Conservation (phyloP, 1,140 invertebrate species). For the Drosophila nigromelanica region DNA sequence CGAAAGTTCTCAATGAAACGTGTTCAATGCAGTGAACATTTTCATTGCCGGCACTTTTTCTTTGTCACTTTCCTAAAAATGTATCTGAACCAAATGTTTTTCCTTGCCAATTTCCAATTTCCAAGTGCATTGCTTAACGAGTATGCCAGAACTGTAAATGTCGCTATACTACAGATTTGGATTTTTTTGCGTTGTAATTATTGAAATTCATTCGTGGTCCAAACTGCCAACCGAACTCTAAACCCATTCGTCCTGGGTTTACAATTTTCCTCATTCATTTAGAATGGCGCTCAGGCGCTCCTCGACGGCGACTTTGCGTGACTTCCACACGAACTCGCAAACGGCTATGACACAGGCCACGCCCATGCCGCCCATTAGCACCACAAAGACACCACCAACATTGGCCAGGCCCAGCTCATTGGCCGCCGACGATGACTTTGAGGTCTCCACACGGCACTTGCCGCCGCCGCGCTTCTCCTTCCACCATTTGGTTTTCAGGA, state of each 20-base stretch:
- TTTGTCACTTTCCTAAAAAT: too few relatives aligned
- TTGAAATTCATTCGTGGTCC: constrained; percentile 37
- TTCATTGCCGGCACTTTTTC: constrained; percentile 50
- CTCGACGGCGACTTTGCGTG: constrained; percentile 94
- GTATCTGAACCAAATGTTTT: constrained; percentile 1
- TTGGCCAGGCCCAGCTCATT: constrained; percentile 95
- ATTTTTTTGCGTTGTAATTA: constrained; percentile 6
- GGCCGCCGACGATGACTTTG: constrained; percentile 92
- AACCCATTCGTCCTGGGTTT: constrained; percentile 80
- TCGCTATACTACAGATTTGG: constrained; percentile 27
- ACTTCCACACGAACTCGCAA: constrained; percentile 97
- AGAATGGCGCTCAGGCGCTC: constrained; percentile 89
- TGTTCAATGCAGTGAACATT: constrained; percentile 41
- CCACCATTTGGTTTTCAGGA: constrained; percentile 98
- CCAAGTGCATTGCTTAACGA: constrained; percentile 3
- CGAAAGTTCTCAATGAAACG: constrained; percentile 40
- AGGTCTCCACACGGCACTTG: constrained; percentile 91
- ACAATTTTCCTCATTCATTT: constrained; percentile 82
- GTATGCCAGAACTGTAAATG: constrained; percentile 5
- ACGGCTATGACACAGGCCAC: constrained; percentile 94
- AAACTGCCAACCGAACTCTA: constrained; percentile 38
- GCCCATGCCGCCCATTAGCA: constrained; percentile 95
- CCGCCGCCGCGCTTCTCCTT: constrained; percentile 94
- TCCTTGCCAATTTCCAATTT: neutral
- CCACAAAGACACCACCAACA: constrained; percentile 97